Conservation (phyloP, 2,888 invertebrate species). For the Orthonychiurus folsomi region DNA sequence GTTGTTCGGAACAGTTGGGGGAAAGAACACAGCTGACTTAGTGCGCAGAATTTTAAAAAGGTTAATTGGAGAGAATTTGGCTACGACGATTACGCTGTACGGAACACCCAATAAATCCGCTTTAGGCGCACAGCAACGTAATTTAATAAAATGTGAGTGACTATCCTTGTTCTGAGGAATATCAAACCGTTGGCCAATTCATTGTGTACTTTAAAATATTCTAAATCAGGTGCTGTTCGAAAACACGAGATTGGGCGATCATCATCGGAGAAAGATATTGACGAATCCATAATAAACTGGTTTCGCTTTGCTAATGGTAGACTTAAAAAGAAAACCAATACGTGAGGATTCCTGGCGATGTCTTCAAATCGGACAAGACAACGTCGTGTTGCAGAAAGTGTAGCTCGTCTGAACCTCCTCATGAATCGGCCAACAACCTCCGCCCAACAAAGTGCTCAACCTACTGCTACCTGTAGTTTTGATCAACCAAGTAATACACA, state of each 20-base stretch:
- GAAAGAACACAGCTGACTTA: background rate
- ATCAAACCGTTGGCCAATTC: too few relatives aligned
- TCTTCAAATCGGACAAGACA: background rate
- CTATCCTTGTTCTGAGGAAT: too few relatives aligned
- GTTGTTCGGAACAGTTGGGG: background rate
- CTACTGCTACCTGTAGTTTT: background rate
- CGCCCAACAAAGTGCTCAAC: too few relatives aligned
- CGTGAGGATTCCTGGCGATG: background rate
- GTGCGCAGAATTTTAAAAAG: background rate
- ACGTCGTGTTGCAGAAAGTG: constrained; percentile 7
- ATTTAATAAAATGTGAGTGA: too few relatives aligned
- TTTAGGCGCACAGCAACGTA: too few relatives aligned
- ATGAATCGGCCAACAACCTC: background rate
- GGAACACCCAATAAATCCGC: too few relatives aligned
- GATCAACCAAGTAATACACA: too few relatives aligned
- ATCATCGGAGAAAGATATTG: constrained; percentile 4
- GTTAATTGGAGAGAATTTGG: background rate
- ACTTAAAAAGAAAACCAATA: background rate
- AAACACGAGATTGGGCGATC: background rate
- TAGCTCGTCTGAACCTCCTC: background rate
- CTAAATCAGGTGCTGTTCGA: background rate
- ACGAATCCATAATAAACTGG: background rate
- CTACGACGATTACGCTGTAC: too few relatives aligned
- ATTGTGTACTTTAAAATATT: too few relatives aligned
- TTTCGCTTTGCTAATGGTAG: background rate